A percentile compares a stretch with the other conserved stretches of the same genome.
Conservation (phyloP, 2,113 vertebrate genomes). For the Tiliqua scincoides region DNA sequence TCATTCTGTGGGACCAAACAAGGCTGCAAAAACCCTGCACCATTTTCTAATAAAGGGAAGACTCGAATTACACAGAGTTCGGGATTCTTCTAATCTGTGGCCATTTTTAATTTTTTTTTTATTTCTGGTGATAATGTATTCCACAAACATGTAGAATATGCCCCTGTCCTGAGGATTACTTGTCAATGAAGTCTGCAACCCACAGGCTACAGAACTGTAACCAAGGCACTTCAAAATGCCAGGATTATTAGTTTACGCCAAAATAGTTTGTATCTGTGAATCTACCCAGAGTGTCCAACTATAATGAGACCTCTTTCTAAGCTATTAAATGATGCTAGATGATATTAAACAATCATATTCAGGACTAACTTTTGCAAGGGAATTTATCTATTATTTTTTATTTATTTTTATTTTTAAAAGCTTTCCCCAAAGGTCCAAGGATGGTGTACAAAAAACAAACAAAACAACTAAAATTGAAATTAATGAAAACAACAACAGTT, state of each 20-base stretch:
- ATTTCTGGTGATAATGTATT: neutral
- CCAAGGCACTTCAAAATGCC: accelerated
- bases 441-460: too few species aligned
- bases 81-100: neutral
- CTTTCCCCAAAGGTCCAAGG: too few species aligned
- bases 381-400: neutral
- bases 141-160: neutral
- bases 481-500: too few species aligned
- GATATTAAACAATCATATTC: neutral
- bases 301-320: neutral
- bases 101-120: too few species aligned
- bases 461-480: too few species aligned
- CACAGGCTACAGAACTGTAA: accelerated
- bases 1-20: neutral
- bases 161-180: neutral
- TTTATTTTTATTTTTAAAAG: too few species aligned
- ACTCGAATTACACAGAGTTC: neutral
- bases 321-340: neutral
- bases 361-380: neutral
- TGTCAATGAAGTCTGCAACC: neutral
- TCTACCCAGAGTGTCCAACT: neutral
- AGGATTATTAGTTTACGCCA: neutral
- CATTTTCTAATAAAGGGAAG: neutral
- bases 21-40: neutral
- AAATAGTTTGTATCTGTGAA: slow-evolving; percentile 48